Evolutionary conservation across 2,888 invertebrate genomes (phyloP).

Genomic region (Hypomecis atomaria): DNA sequence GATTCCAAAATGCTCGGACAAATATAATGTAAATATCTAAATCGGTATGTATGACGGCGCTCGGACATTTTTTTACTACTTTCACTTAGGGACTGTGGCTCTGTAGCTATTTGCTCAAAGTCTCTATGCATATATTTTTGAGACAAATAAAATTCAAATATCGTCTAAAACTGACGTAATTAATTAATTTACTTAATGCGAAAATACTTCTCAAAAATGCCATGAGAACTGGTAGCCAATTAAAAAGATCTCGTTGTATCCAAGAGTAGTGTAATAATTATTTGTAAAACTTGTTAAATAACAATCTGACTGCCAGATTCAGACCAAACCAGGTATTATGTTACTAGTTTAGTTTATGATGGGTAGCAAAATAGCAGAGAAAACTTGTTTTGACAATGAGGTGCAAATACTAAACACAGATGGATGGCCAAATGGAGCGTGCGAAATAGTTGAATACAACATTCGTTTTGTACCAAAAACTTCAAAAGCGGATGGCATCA

Average conservation of each 20-base stretch:
- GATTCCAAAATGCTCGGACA: no score
- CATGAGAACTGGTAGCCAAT: not conserved
- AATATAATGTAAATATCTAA: no score
- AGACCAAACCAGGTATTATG: constrained; percentile 1
- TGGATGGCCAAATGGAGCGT: not conserved
- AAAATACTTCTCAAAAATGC: not conserved
- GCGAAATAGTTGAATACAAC: not conserved
- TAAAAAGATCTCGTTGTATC: constrained; percentile 1
- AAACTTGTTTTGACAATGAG: constrained; percentile 1
- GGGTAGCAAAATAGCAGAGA: not conserved
- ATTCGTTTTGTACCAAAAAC: no score
- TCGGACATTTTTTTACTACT: no score
- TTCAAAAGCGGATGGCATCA: no score
- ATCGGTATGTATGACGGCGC: no score
- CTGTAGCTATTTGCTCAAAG: no score
- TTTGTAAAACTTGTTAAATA: constrained; percentile 10
- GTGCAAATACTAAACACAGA: not conserved
- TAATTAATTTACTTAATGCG: not conserved
- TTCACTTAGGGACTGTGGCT: no score
- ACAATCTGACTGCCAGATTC: constrained; percentile 2
- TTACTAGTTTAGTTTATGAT: constrained; percentile 6
- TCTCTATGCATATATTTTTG: no score
- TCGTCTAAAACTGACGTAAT: no score
- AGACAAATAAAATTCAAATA: no score
- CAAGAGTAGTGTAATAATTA: constrained; percentile 1